Evolutionary conservation across 2,113 vertebrate species (phyloP), one percentile per base, ranked within the genome.

Genomic region (Gymnarchus niloticus): DNA sequence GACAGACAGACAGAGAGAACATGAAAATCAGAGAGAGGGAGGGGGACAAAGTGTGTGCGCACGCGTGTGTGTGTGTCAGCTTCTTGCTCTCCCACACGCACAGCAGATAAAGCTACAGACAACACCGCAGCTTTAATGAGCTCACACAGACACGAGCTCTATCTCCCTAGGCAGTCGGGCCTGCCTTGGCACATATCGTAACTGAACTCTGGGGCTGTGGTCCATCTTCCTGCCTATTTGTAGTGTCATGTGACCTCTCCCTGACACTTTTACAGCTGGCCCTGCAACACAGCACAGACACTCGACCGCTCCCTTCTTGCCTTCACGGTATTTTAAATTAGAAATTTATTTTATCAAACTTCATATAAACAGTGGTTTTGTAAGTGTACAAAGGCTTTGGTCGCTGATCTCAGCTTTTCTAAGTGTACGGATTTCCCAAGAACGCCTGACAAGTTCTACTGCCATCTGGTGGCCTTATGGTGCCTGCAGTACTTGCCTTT

Each of bases 91-190:
- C 5, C 7, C 51, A 52, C 5, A 52, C 51, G 14, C 51, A 52
- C 51, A 52, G 6, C 61, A 17, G 2, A 28, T 25, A 65, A 23
- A 4, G 9, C 25, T 5, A 14, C 59, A 28, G 0, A 69, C 33
- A 33, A 4, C 28, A 37, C 61, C 89, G 88, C 87, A 89, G 90
- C 87, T 86, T 91, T 90, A 91, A n/a, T 56, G 81, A 89, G 88
- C 85, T 90, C 83, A 86, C 69, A 73, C 85, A 77, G 85, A 91
- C 89, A 90, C 91, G 88, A 87, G 88, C 88, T 88, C 90, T 90
- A 88, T 89, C 91, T 89, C 88, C 84, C 84, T 85, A 69, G 83
- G 57, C 57, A 83, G 82, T 3, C 37, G 52, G 25, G 25, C 76
- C 14, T 10, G 33, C 14, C 10, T 8, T 4, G 65, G 37, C 3